These are phyloP conservation scores for Sclerurus mexicanus DNA, from an alignment of 2,113 vertebrate genomes.

Conservation along the genomic window DNA sequence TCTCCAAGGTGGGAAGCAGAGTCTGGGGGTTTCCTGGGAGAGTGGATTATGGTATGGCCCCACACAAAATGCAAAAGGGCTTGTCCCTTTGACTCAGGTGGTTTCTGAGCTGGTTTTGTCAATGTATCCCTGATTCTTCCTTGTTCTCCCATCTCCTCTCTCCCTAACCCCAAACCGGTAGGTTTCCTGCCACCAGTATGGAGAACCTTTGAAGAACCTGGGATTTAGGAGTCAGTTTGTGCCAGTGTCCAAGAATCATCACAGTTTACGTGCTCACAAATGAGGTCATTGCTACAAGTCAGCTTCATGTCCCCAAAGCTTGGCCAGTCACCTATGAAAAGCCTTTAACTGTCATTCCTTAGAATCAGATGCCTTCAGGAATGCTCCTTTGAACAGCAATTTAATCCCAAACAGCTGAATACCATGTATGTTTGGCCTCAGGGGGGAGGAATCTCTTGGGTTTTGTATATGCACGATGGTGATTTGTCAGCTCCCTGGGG, in stretches of 20 bases:
- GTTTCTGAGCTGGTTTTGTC: background rate
- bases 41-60: background rate
- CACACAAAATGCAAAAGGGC: background rate
- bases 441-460: background rate
- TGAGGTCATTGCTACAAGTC: background rate
- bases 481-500: background rate
- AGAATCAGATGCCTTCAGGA: background rate
- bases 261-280: background rate
- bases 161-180: background rate
- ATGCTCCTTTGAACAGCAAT: background rate
- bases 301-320: background rate
- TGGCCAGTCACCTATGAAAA: background rate
- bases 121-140: background rate
- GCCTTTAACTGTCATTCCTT: background rate
- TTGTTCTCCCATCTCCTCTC: background rate
- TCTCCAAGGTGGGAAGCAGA: background rate
- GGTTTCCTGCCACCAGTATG: background rate
- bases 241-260: background rate
- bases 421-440: background rate
- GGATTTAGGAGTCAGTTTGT: background rate
- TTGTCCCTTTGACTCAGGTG: background rate
- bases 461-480: background rate
- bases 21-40: background rate
- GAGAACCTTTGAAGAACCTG: background rate
- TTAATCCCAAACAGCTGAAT: background rate